Conservation (phyloP, 2,888 invertebrate species). For the Candidula unifasciata region DNA sequence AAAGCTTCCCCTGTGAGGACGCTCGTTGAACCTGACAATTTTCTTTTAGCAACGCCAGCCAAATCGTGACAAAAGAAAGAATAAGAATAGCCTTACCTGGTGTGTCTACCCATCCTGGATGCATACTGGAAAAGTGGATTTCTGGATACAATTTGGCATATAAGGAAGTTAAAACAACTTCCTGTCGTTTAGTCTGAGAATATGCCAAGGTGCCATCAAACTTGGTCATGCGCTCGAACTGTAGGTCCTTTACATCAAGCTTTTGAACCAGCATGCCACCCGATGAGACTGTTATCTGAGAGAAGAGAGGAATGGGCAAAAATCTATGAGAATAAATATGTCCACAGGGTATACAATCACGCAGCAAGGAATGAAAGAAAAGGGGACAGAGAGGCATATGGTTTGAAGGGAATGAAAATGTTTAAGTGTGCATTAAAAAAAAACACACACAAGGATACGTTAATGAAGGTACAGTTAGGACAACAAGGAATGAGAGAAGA, state of each 20-base stretch:
- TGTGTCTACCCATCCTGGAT: slow-evolving; percentile 80
- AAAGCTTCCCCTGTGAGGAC: too few species aligned
- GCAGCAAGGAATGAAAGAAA: background rate
- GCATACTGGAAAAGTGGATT: slow-evolving; percentile 79
- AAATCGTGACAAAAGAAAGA: too few species aligned
- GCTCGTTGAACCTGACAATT: too few species aligned
- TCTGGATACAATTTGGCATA: slow-evolving; percentile 76
- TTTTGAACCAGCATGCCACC: slow-evolving; percentile 80
- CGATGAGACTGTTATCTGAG: slow-evolving; percentile 78
- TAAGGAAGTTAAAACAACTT: slow-evolving; percentile 78
- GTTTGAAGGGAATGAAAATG: too few species aligned
- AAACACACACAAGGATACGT: too few species aligned
- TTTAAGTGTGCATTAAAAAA: too few species aligned
- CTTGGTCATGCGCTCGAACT: slow-evolving; percentile 77
- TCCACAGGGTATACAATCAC: background rate
- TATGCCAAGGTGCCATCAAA: slow-evolving; percentile 80
- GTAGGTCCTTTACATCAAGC: slow-evolving; percentile 77
- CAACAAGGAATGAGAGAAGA: too few species aligned
- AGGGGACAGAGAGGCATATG: too few species aligned
- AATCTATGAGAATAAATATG: background rate
- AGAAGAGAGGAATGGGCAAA: background rate
- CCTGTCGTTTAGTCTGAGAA: slow-evolving; percentile 80
- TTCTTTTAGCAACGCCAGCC: too few species aligned
- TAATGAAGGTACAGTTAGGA: too few species aligned
- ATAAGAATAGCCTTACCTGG: slow-evolving; percentile 68